Evolutionary conservation across 1,140 invertebrate species (phyloP), one percentile per base, ranked within the genome.

Genomic region (Calliopsis andreniformis): DNA sequence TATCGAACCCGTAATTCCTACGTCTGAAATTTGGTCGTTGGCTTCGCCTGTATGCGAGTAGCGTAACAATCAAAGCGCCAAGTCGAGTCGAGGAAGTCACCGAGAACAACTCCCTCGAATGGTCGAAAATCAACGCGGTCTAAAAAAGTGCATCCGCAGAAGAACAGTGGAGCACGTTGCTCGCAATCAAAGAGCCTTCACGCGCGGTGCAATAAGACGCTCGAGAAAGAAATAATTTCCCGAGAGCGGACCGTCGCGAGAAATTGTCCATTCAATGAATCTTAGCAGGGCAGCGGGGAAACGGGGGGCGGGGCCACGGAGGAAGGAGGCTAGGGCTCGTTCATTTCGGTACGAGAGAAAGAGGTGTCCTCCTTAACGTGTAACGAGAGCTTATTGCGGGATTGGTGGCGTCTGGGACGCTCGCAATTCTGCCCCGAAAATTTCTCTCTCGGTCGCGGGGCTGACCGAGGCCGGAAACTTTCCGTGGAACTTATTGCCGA

Each of bases 401-500:
- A 76, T 79, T 79, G 78, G 77, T 62, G 58, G 61, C 77, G 55
- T 49, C 56, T 10, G 63, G 39, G 69, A 66, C 59, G 76, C 51
- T 78, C 18, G 77, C 77, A 79, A 79, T 79, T 76, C 76, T 63
- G 71, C 39, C 18, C 4, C 10, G 63, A 42, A 75, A 23, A 62
- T 72, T 12, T 49, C 51, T 1, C 7, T 4, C 18, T n/a, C 18
- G 18, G 42, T 28, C 23, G 49, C 45, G 35, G 28, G 1, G 53
- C 30, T 62, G 68, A 53, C 23, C 56, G 70, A 71, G 49, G 64
- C 56, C 71, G 78, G 75, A 87, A 87, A 87, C 84, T 87, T 87
- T 87, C 77, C 61, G 47, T 30, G 73, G 61, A 87, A 87, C 84
- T 87, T 87, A 87, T 87, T 86, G 86, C 80, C 75, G 71, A 87